Base-by-base conservation (phyloP, 2,113 vertebrate species). In the Lasiurus borealis region DNA sequence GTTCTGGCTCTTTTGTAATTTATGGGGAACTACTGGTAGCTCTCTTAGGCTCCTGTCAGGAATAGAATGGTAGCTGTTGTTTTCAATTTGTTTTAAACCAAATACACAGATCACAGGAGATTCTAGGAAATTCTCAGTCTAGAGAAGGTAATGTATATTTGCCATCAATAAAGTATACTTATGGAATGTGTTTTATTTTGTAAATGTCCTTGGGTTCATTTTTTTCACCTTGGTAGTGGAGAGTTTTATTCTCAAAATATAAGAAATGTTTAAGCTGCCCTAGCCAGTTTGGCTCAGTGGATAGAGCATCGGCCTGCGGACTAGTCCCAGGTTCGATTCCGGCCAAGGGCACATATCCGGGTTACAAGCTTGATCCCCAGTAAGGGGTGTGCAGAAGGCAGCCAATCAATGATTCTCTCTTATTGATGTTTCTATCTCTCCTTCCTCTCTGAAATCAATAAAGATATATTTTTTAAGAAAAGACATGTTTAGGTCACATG, bases 1-100 rank as follows among this genome's bases (percentile, higher is more conserved):
- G 25, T 91, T 90, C 19, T 80, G 36, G 68, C 18, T 76, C 31
- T 88, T 90, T 89, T 78, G 40, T 64, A 94, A 69, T 11, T 64
- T 54, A 29, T 2, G 6, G 34, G 62, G 21, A 88, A 29, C 25
- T 85, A 50, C 75, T 34, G 15, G 52, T 52, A 29, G 25, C 68
- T 93, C 54, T 80, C 1, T 9, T 75, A 75, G 54, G 29, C 82
- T 68, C 27, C 34, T 16, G 48, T 91, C 59, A 85, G 87, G 80
- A 84, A 80, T 31, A 83, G 16, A 71, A 54, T 46, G 54, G 64
- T 21, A 80, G 68, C 25, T 75, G 2, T 71, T 86, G 5, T n/a
- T 85, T 88, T 62, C 27, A n/a, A n/a, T n/a, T n/a, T n/a, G 75
- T 84, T 62, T 62, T 62, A 77, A 21, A 23, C 46, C 16, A 8